phyloP scores from a whole-genome alignment of 2,113 vertebrate species.

The Cebus imitator region DNA sequence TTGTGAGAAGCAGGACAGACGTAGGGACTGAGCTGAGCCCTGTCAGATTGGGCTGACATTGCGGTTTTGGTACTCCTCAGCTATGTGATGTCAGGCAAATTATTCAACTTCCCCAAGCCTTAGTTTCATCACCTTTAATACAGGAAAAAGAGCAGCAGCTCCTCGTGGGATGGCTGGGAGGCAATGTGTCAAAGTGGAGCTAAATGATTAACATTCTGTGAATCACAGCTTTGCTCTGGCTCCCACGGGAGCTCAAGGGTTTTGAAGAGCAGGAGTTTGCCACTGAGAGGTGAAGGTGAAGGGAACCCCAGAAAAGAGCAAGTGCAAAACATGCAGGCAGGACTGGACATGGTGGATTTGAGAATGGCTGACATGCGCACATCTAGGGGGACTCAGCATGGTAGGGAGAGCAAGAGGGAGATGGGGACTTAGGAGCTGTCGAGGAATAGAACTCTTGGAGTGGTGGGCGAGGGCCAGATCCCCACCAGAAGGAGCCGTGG shows the following conservation, averaged over 20 bases:
- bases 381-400: neutral
- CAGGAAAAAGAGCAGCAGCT: neutral
- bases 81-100: neutral
- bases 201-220: neutral
- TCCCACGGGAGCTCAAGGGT: neutral
- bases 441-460: neutral
- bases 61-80: neutral
- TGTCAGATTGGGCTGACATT: neutral
- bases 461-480: neutral
- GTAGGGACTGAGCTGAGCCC: neutral
- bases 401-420: too few species aligned
- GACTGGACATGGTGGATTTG: rapidly evolving
- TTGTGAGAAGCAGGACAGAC: neutral
- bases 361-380: neutral
- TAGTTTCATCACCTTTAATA: neutral
- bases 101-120: neutral
- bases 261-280: neutral
- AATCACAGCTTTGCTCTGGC: neutral
- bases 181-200: too few species aligned
- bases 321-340: neutral
- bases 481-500: neutral
- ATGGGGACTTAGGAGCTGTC: neutral
- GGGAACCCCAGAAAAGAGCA: neutral
- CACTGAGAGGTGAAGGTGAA: neutral
- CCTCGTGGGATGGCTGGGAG: neutral